phyloP scores from a whole-genome alignment of 1,140 invertebrate species.

The Eulimnadia texana region DNA sequence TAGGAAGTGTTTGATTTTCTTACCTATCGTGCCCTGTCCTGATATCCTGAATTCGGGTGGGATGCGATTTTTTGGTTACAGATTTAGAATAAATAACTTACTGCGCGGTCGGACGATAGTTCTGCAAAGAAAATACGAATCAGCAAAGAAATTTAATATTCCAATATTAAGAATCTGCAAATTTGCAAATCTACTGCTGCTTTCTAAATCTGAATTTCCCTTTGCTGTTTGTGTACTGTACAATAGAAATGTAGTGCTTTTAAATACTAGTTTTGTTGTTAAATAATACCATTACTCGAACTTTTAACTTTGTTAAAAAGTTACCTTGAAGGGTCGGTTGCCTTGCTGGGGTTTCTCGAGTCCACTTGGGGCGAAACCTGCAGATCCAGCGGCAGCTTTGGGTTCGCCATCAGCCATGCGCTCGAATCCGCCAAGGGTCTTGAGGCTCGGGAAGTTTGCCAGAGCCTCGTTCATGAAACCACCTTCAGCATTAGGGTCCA shows the following conservation, averaged over 20 bases:
- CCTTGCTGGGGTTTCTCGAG: neutral
- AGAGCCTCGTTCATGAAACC: slow-evolving; percentile 8
- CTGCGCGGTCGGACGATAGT: neutral
- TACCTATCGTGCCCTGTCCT: neutral
- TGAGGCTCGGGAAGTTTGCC: slow-evolving; percentile 9
- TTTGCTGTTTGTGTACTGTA: too few relatives aligned
- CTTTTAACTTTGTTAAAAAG: too few relatives aligned
- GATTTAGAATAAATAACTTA: neutral
- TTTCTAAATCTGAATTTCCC: too few relatives aligned
- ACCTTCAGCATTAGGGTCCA: neutral
- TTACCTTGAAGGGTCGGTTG: neutral
- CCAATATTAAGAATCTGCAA: too few relatives aligned
- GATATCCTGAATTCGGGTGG: neutral
- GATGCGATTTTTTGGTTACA: neutral
- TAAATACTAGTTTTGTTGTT: too few relatives aligned
- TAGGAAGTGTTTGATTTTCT: neutral
- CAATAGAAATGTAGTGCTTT: too few relatives aligned
- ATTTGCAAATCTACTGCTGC: too few relatives aligned
- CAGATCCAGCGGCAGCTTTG: neutral
- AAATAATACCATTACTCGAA: too few relatives aligned
- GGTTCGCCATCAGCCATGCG: neutral
- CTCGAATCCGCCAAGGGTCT: slow-evolving; percentile 12
- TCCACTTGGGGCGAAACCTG: neutral
- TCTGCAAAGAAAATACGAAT: neutral
- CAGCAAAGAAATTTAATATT: too few relatives aligned